Base-by-base conservation (phyloP, 2,113 vertebrate genomes). In the Corythaixoides concolor region DNA sequence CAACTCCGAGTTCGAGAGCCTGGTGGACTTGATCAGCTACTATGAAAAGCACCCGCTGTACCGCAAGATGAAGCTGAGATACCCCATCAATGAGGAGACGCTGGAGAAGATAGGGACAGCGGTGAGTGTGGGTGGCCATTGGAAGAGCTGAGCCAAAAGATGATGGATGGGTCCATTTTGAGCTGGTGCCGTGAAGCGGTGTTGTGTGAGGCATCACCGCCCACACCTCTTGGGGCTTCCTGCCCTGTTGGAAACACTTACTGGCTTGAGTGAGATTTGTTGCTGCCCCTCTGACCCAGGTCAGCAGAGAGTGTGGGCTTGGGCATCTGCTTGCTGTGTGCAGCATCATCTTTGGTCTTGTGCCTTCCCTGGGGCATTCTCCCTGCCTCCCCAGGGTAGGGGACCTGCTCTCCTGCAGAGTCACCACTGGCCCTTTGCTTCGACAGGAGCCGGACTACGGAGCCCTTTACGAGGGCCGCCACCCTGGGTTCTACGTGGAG, bases 101-200 rank as follows among this genome's bases (percentile, higher is more conserved):
- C 98, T 99, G 98, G 99, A 99, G 98, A 99, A 99, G 98, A 99
- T 99, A 1, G 99, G 99, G 94, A 99, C 99, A 6, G 99, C 99
- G 76, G 99, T 99, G 97, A 99, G 99, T 96, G 28, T 33, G 49
- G 68, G 43, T 1, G 4, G 30, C 24, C 4, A 0, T 10, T 32
- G 41, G 32, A 59, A 77, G 53, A 62, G 35, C 16, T 19, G n/a
- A 41, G 85, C 50, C 32, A 21, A 7, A 14, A 33, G 19, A 2
- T 2, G 22, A 26, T 22, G 63, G 33, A 7, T 15, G 24, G 63
- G 47, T 67, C 15, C 0, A 0, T 63, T 86, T 8, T 47, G 60
- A 81, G 68, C 14, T 84, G 55, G 15, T 53, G 30, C 58, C 39
- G 49, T 27, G 55, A 50, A 32, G 33, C 27, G 12, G 53, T 45